Percentiles rank a stretch among this genome's conserved stretches.
Evolutionary conservation across 2,797 vertebrate genomes (phyloP).

Genomic region (Micromesistius poutassou): DNA sequence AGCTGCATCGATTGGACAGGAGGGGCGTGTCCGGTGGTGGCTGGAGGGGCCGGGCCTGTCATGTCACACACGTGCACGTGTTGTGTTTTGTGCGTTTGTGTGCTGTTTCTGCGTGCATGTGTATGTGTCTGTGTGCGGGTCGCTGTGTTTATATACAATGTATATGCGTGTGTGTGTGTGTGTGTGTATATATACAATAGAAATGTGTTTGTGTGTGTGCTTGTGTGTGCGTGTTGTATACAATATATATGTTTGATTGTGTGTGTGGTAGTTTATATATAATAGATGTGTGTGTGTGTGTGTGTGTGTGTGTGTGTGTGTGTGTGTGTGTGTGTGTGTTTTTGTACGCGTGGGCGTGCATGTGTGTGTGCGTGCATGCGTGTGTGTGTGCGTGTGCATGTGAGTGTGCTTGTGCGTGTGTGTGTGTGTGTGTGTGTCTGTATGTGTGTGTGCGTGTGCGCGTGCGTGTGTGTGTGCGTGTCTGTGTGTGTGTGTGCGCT

Average conservation of each 20-base stretch:
- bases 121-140: background rate
- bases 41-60: slow-evolving; percentile 46
- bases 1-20: slow-evolving; percentile 59
- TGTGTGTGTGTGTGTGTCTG: background rate
- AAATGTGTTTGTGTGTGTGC: background rate
- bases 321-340: background rate
- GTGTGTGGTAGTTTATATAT: too few relatives aligned
- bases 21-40: slow-evolving; percentile 43
- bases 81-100: too few relatives aligned
- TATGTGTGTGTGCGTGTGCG: background rate
- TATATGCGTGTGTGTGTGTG: background rate
- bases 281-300: too few relatives aligned
- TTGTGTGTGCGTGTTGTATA: too few relatives aligned
- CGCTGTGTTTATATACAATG: background rate
- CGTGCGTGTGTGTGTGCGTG: background rate
- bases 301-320: too few relatives aligned
- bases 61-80: slow-evolving; percentile 50
- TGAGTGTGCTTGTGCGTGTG: background rate
- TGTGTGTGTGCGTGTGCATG: background rate
- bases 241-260: background rate
- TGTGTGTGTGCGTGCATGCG: background rate
- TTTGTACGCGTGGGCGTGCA: too few relatives aligned
- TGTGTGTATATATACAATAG: too few relatives aligned
- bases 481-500: background rate
- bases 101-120: too few relatives aligned